Evolutionary conservation across 2,888 invertebrate species (phyloP).

Genomic region (Sicus ferrugineus): DNA sequence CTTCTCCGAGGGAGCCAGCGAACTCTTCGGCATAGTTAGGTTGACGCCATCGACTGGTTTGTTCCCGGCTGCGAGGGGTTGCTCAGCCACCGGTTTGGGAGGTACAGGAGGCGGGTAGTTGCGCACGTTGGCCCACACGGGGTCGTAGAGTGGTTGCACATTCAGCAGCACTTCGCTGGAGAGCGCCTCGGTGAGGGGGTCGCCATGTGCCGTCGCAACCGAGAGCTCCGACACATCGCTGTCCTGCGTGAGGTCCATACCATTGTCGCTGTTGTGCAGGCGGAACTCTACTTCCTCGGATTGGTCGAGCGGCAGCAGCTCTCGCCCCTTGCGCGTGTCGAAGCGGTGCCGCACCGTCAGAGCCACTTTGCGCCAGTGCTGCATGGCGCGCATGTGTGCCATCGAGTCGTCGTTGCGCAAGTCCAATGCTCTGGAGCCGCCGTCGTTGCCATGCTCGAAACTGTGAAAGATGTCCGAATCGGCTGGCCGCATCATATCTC

Average conservation of each 20-base stretch:
- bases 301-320: background rate
- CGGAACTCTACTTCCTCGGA: constrained; percentile 4
- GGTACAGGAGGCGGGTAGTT: background rate
- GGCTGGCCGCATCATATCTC: background rate
- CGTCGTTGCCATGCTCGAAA: constrained; percentile 15
- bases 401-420: background rate
- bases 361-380: constrained; percentile 38
- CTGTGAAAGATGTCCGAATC: background rate
- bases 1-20: constrained; percentile 7
- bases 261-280: constrained; percentile 38
- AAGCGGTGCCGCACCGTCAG: constrained; percentile 30
- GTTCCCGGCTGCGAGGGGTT: background rate
- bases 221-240: background rate
- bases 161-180: constrained; percentile 34
- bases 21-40: background rate
- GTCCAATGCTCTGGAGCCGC: background rate
- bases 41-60: background rate
- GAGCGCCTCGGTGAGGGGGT: constrained; percentile 2
- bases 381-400: constrained; percentile 21
- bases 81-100: background rate
- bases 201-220: background rate
- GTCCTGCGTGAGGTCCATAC: constrained; percentile 27
- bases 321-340: background rate
- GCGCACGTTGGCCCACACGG: background rate
- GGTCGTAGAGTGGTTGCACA: constrained; percentile 27